Evolutionary conservation across 2,888 invertebrate genomes (phyloP).

Genomic region (Amiota communis): DNA sequence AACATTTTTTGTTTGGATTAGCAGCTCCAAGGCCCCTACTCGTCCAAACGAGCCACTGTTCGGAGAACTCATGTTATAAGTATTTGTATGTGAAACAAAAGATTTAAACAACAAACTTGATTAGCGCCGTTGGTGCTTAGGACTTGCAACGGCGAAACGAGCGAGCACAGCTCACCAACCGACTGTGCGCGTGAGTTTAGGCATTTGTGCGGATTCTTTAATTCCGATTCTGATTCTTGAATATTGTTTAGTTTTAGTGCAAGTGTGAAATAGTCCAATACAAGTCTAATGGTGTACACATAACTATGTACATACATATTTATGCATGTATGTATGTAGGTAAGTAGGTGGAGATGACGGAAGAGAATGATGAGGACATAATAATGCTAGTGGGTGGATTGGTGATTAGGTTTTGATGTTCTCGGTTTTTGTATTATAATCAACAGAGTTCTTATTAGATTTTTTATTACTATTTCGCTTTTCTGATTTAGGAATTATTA

Average conservation of each 20-base stretch:
- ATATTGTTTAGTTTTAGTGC: slow-evolving; percentile 13
- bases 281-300: not conserved
- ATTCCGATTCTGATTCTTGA: not conserved
- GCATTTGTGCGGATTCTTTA: slow-evolving; percentile 26
- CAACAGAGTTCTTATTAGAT: no score
- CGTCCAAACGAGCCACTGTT: no score
- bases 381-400: no score
- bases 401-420: no score
- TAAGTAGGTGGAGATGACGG: no score
- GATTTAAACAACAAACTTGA: slow-evolving; percentile 45
- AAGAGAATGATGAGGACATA: no score
- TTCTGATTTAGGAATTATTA: no score
- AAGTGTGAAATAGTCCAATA: slow-evolving; percentile 14
- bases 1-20: not conserved
- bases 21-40: no score
- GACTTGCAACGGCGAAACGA: not conserved
- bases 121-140: slow-evolving; percentile 23
- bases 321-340: not conserved
- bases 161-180: not conserved
- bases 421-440: no score
- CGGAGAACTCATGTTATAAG: no score
- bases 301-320: not conserved
- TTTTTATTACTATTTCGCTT: no score
- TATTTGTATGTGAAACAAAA: slow-evolving; percentile 33
- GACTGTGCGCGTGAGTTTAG: slow-evolving; percentile 1